These are phyloP conservation scores for Allolobophora icterica DNA, from an alignment of 2,888 invertebrate species.

Conservation along the genomic window DNA sequence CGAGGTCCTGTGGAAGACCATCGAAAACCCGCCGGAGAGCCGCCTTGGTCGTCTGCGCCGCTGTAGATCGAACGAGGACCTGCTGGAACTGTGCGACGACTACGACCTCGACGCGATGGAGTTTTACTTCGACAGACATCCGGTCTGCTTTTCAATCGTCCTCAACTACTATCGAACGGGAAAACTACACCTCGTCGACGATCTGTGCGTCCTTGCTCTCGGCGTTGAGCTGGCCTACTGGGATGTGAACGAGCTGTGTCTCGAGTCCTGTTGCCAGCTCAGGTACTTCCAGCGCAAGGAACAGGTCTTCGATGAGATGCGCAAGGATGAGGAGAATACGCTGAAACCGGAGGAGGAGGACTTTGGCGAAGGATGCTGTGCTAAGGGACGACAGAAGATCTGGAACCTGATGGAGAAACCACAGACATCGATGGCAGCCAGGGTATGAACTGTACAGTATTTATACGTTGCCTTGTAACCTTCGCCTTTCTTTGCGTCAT, in stretches of 20 bases:
- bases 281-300: constrained; percentile 39
- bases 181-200: constrained; percentile 39
- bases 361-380: constrained; percentile 32
- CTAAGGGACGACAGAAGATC: constrained; percentile 26
- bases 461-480: too few species aligned
- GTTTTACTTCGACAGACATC: constrained; percentile 41
- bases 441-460: not conserved
- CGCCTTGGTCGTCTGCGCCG: constrained; percentile 34
- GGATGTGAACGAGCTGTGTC: constrained; percentile 38
- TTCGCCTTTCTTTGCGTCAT: too few species aligned
- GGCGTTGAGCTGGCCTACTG: constrained; percentile 38
- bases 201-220: constrained; percentile 38
- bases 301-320: constrained; percentile 38
- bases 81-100: constrained; percentile 39
- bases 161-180: constrained; percentile 41
- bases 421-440: constrained; percentile 40
- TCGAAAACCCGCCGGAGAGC: constrained; percentile 28
- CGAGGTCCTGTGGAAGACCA: constrained; percentile 38
- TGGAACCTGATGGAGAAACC: constrained; percentile 42
- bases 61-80: constrained; percentile 34
- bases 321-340: constrained; percentile 36
- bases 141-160: constrained; percentile 32
- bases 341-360: constrained; percentile 35
- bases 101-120: constrained; percentile 40
- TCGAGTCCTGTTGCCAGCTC: constrained; percentile 41